phyloP scores from a whole-genome alignment of 2,888 invertebrate genomes.

The Ectemnius cavifrons region DNA sequence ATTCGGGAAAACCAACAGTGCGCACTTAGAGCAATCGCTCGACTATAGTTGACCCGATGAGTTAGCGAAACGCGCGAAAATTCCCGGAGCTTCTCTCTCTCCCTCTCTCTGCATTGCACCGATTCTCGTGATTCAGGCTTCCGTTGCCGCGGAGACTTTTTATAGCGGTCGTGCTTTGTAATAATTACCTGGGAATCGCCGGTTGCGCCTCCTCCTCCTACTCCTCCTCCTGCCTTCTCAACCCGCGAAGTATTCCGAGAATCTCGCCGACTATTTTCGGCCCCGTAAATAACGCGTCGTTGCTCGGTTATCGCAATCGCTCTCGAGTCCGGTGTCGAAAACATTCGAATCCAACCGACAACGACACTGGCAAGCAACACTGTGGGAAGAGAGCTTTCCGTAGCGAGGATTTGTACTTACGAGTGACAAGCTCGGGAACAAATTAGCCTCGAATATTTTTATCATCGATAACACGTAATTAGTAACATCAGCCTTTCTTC shows the following conservation, averaged over 20 bases:
- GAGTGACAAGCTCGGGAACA: background rate
- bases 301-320: constrained; percentile 1
- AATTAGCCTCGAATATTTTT: too few relatives aligned
- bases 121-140: too few relatives aligned
- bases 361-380: too few relatives aligned
- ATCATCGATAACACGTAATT: too few relatives aligned
- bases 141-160: background rate
- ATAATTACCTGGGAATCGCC: background rate
- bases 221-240: too few relatives aligned
- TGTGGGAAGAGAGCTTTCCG: background rate
- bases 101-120: too few relatives aligned
- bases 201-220: too few relatives aligned
- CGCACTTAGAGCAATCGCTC: background rate
- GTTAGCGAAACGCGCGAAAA: background rate
- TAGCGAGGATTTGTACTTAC: background rate
- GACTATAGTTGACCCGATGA: background rate
- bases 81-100: background rate
- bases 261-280: constrained; percentile 4
- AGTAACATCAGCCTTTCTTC: background rate
- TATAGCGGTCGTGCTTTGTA: background rate
- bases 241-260: background rate
- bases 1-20: background rate
- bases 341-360: too few relatives aligned
- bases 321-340: background rate
- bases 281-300: background rate